Evolutionary conservation across 2,113 vertebrate species (phyloP), one percentile per base, ranked within the genome.

Genomic region (Polypterus bichir): DNA sequence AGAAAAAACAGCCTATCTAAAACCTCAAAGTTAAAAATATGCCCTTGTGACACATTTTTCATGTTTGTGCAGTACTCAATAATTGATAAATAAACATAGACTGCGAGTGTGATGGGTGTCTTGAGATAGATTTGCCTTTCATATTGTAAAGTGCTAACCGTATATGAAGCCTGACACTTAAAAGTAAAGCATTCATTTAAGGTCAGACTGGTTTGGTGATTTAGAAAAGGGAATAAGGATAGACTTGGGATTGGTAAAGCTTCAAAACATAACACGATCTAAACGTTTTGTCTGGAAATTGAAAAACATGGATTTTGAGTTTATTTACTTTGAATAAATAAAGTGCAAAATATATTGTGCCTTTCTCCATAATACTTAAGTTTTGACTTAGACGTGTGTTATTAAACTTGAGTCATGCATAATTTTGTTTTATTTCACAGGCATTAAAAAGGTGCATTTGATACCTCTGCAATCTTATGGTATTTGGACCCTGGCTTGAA

Each of bases 81-180:
- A 81, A 81, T 83, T 82, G 81, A 81, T 79, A 74, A 73, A 71
- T 75, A 81, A 81, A 83, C 81, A 83, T 73, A 81, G 76, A 76
- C 71, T 69, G 66, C 59, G 69, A 70, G 47, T 77, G 62, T 77
- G 80, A 80, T 76, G 73, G 77, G 75, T 81, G 79, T 81, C 76
- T 65, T 73, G 71, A 70, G 71, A 70, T 74, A 68, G 73, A 68
- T 81, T 79, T 69, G 68, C 69, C 74, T 62, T 68, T 68, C 72
- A 67, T 66, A 73, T 77, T 79, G 73, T 56, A 61, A 67, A 70
- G 71, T 73, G 59, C 66, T 69, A 71, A 80, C 71, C 57, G 68
- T 61, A 78, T 70, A 77, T 73, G 60, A 61, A 66, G 76, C 66
- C 69, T 76, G 77, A 77, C 77, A 74, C 65, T 76, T 70, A 70